These are phyloP conservation scores for Eristalinus sepulchralis DNA, from an alignment of 2,888 invertebrate genomes.

Conservation along the genomic window DNA sequence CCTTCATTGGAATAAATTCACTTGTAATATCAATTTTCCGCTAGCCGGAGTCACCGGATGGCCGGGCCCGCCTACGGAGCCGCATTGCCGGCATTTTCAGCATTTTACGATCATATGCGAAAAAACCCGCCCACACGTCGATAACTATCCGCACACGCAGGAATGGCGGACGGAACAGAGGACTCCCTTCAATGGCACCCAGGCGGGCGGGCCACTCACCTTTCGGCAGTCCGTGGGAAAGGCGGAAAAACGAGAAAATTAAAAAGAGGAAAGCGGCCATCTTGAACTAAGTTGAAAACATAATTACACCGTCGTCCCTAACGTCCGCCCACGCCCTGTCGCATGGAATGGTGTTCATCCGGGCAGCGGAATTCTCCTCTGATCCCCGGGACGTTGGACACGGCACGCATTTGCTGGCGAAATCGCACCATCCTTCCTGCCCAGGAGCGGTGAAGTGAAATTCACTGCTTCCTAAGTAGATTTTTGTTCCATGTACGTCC, in stretches of 20 bases:
- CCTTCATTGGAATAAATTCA: conserved; percentile 15
- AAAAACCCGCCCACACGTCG: conserved; percentile 2
- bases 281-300: conserved; percentile 16
- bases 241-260: not conserved
- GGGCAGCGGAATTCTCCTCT: not conserved
- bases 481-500: conserved; percentile 28
- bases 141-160: not conserved
- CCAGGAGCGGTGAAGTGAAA: conserved; percentile 9
- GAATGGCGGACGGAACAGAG: not conserved
- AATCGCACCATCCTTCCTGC: not conserved
- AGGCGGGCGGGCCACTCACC: not conserved
- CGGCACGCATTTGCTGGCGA: not conserved
- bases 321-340: not conserved
- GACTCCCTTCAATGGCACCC: not conserved
- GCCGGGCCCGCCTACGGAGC: not conserved
- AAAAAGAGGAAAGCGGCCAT: not conserved
- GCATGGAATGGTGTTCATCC: not conserved
- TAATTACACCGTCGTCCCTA: conserved; percentile 13
- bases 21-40: conserved; percentile 25
- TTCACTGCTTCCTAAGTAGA: conserved; percentile 55
- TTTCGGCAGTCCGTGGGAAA: not conserved
- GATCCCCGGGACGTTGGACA: not conserved
- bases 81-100: conserved; percentile 18
- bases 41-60: conserved; percentile 13
- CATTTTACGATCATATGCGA: conserved; percentile 3